Base-by-base conservation (phyloP, 2,113 vertebrate species). In the Amia ocellicauda region DNA sequence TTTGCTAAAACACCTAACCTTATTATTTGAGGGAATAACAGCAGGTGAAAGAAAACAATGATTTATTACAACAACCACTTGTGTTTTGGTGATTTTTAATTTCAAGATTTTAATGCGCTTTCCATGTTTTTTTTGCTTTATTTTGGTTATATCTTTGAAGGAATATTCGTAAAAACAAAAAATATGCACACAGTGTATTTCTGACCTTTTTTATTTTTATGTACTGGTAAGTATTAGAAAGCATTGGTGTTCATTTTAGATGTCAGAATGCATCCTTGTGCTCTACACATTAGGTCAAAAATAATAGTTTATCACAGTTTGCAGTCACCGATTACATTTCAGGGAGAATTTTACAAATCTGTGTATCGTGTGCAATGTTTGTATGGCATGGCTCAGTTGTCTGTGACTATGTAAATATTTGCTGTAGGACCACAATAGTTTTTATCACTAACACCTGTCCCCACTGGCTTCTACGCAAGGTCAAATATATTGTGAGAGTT, bases 401-500 rank as follows among this genome's bases (percentile, higher is more conserved):
- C 71, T 60, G 56, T 77, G 80, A 73, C 75, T 62, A 63, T 74
- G 75, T 81, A 77, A 83, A 80, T 64, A 66, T 72, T 73, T 50
- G 2, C 17, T 36, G 29, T 29, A 24, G 20, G 43, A 31, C 43
- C 11, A 11, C 24, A 36, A 58, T 29, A 31, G 55, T 40, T 59
- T 42, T n/a, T 59, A 76, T 80, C 75, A 80, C 69, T 69, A 76
- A 75, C 77, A 81, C 80, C 79, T 81, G 76, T 71, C 80, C 79
- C 73, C 63, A 50, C 67, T 62, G 45, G 28, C 13, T 28, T 50
- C 14, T 10, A 50, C 20, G 29, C 26, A 81, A 85, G 86, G 79
- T 83, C 78, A 78, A 58, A 28, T 7, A 28, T 29, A 26, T 23
- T 23, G 23, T 16, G 20, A 3, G 24, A 54, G 20, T 26, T 54